Evolutionary conservation across 2,797 vertebrate genomes (phyloP).

Genomic region (Gadopsis marmoratus): DNA sequence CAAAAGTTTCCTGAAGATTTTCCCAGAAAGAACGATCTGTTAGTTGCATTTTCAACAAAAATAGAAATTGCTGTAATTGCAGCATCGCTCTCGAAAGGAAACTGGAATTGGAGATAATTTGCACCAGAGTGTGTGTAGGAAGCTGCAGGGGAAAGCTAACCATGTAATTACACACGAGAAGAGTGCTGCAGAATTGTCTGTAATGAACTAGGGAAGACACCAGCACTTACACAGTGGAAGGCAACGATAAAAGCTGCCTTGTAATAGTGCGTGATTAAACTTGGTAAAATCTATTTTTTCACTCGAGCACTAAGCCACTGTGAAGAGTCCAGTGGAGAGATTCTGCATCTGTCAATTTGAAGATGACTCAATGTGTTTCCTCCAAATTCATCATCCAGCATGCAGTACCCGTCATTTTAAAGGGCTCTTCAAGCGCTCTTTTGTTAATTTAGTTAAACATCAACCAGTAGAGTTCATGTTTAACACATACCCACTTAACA

Average conservation of each 20-base stretch:
- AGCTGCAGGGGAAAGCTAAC: conserved; percentile 75
- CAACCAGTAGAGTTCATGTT: conserved; percentile 69
- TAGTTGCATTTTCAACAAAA: conserved; percentile 48
- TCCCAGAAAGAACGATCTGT: conserved; percentile 33
- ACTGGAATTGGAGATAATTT: conserved; percentile 81
- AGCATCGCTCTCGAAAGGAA: conserved; percentile 76
- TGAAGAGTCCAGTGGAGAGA: conserved; percentile 75
- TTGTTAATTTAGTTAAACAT: conserved; percentile 84
- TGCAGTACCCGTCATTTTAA: conserved; percentile 52
- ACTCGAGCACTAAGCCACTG: conserved; percentile 54
- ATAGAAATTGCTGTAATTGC: conserved; percentile 80
- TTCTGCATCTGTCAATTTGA: conserved; percentile 66
- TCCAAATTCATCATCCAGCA: conserved; percentile 62
- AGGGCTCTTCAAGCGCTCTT: conserved; percentile 78
- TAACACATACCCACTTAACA: conserved; percentile 75
- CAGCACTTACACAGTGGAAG: conserved; percentile 66
- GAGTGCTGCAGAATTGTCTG: conserved; percentile 75
- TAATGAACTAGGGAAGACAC: conserved; percentile 81
- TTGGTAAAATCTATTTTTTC: conserved; percentile 72
- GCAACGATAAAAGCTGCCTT: conserved; percentile 69
- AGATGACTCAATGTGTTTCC: conserved; percentile 73
- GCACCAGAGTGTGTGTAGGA: conserved; percentile 77
- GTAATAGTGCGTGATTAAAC: conserved; percentile 78
- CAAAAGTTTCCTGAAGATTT: conserved; percentile 64
- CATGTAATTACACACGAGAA: conserved; percentile 79